Conservation (phyloP, 2,797 vertebrate species). For the Lemur catta region DNA sequence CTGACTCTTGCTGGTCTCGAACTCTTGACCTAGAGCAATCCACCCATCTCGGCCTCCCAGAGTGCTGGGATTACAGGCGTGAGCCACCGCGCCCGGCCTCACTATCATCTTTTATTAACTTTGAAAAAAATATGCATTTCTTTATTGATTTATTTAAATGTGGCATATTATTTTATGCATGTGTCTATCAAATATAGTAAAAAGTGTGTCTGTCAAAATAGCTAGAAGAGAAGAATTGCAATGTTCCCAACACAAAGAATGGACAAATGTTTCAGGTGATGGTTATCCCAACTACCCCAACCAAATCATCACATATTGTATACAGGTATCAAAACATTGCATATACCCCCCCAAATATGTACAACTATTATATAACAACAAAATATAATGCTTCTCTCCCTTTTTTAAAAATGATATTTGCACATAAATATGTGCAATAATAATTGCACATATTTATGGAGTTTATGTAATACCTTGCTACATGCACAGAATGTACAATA, state of each 20-base stretch:
- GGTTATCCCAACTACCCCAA: background rate
- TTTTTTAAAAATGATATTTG: background rate
- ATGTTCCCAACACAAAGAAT: background rate
- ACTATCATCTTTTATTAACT: background rate
- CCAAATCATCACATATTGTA: background rate
- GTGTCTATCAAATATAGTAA: background rate
- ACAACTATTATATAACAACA: background rate
- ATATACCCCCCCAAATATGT: background rate
- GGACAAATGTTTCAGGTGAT: background rate
- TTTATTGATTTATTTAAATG: background rate
- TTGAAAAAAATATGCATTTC: background rate
- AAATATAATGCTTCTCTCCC: background rate
- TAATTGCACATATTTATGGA: background rate
- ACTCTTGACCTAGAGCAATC: no score
- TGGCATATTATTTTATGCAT: background rate
- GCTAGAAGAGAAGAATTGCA: background rate
- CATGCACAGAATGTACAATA: background rate
- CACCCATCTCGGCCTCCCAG: no score
- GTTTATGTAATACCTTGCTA: background rate
- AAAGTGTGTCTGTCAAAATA: background rate
- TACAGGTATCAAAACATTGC: background rate
- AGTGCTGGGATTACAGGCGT: no score
- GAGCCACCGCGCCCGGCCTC: no score
- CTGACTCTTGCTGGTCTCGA: no score
- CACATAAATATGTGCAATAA: no score